Percentiles rank a stretch among this genome's conserved stretches.
phyloP scores from a whole-genome alignment of 92 coral and sea anemone species.

The Parazoanthus swiftii region DNA sequence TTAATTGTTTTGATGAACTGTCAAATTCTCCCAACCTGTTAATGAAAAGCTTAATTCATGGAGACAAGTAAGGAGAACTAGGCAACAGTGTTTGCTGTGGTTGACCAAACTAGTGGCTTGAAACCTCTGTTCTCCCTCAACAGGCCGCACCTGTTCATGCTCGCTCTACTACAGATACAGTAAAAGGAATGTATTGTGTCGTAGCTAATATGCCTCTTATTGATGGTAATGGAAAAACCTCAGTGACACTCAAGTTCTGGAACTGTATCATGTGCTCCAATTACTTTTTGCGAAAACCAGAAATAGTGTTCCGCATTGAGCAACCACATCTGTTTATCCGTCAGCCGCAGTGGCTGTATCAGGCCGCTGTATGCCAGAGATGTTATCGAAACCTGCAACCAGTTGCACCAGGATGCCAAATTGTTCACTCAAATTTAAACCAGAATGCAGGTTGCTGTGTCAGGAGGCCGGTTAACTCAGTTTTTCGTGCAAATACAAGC shows the following conservation, averaged over 20 bases:
- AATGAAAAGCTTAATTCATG: too few species aligned
- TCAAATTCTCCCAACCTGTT: background rate
- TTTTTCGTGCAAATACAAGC: background rate
- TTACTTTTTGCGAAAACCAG: conserved; percentile 93
- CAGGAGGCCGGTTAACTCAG: background rate
- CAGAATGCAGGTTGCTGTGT: background rate
- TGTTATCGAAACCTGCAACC: conserved; percentile 52
- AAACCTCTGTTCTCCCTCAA: conserved; percentile 88
- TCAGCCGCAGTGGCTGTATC: conserved; percentile 97
- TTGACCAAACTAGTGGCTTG: conserved; percentile 20
- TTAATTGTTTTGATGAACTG: too few species aligned
- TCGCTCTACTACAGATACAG: conserved; percentile 55
- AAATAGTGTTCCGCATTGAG: conserved; percentile 88
- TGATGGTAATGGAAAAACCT: conserved; percentile 75
- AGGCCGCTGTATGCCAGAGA: conserved; percentile 86
- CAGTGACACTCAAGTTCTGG: conserved; percentile 98
- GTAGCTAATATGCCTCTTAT: conserved; percentile 88
- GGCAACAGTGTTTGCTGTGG: background rate
- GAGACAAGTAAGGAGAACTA: background rate
- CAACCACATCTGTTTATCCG: conserved; percentile 89
- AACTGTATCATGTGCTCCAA: conserved; percentile 98
- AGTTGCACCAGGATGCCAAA: conserved; percentile 10
- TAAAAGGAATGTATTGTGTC: conserved; percentile 87
- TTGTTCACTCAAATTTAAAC: background rate
- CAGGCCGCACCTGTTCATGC: conserved; percentile 82